Evolutionary conservation across 2,797 vertebrate genomes (phyloP).

Genomic region (Gephyroberyx darwinii): DNA sequence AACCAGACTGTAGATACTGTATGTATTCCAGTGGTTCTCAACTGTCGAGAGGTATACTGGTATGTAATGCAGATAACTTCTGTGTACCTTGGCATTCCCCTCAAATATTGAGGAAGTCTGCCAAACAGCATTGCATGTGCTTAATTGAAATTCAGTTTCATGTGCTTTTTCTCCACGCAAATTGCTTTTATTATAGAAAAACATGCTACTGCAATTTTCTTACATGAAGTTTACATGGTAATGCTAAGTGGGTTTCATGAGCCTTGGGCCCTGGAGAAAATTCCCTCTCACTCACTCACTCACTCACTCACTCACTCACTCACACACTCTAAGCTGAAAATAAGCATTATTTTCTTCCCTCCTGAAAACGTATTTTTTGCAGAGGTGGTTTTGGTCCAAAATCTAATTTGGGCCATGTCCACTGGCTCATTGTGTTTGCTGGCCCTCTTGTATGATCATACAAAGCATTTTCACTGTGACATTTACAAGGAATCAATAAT

Average conservation of each 20-base stretch:
- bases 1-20: neutral
- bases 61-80: neutral
- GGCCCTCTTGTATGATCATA: slow-evolving; percentile 14
- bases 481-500: slow-evolving; percentile 45
- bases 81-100: neutral
- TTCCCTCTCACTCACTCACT: neutral
- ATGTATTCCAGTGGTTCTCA: neutral
- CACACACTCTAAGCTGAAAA: too few relatives aligned
- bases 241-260: slow-evolving; percentile 32
- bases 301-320: too few relatives aligned
- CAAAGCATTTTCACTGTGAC: slow-evolving; percentile 43
- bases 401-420: slow-evolving; percentile 6
- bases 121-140: neutral
- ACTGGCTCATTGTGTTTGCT: slow-evolving; percentile 16
- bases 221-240: slow-evolving; percentile 16
- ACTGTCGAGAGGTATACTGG: neutral
- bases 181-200: slow-evolving; percentile 26
- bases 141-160: slow-evolving; percentile 1
- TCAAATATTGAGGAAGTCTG: neutral
- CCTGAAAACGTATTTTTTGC: neutral
- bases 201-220: slow-evolving; percentile 3
- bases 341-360: neutral
- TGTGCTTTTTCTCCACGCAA: slow-evolving; percentile 13
- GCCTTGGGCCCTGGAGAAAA: slow-evolving; percentile 27
- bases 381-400: neutral